These are phyloP conservation scores for Sarcophilus harrisii DNA, from an alignment of 2,797 vertebrate genomes.

Conservation along the genomic window DNA sequence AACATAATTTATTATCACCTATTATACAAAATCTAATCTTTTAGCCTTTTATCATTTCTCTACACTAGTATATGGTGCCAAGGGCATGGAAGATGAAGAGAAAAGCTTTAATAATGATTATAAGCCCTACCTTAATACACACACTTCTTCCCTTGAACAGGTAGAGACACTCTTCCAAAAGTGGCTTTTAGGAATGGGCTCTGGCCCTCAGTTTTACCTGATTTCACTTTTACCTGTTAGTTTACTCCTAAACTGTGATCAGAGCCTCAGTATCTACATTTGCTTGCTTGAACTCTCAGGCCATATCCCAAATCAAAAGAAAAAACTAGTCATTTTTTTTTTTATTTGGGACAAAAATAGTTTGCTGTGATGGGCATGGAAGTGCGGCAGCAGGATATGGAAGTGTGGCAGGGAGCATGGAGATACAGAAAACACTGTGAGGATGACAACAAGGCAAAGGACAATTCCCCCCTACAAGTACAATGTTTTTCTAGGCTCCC, in stretches of 20 bases:
- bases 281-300: neutral
- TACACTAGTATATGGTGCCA: neutral
- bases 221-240: neutral
- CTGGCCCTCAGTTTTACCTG: neutral
- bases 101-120: neutral
- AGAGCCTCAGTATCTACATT: neutral
- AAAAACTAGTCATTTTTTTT: neutral
- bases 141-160: neutral
- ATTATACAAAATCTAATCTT: neutral
- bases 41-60: neutral
- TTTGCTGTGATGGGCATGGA: neutral
- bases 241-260: neutral
- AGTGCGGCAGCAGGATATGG: neutral
- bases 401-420: neutral
- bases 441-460: neutral
- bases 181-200: neutral
- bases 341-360: neutral
- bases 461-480: neutral
- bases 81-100: neutral
- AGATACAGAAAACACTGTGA: neutral
- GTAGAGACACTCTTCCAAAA: neutral
- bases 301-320: neutral
- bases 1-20: neutral
- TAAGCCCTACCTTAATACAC: neutral
- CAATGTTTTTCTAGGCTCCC: neutral